phyloP scores from a whole-genome alignment of 2,797 vertebrate genomes.

The Anguilla marmorata region DNA sequence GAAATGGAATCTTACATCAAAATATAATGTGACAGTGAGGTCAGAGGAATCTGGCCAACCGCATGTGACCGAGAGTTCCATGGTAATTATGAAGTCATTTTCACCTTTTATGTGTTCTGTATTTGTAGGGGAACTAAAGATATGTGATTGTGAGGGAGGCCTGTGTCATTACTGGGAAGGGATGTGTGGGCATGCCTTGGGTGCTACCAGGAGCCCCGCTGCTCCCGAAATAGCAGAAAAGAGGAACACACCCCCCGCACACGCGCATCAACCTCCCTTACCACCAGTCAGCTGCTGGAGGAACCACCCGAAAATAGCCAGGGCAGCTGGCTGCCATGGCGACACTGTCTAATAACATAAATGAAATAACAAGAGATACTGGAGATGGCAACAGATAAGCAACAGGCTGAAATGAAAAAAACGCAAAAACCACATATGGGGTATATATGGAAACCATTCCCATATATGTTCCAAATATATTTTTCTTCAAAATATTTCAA shows the following conservation, averaged over 20 bases:
- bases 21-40: background rate
- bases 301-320: background rate
- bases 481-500: too few relatives aligned
- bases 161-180: background rate
- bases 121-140: background rate
- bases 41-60: background rate
- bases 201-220: background rate
- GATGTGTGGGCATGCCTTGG: background rate
- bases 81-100: constrained; percentile 1
- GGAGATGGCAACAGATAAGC: background rate
- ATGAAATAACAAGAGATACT: background rate
- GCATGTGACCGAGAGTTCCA: background rate
- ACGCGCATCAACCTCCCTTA: background rate
- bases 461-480: too few relatives aligned
- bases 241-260: background rate
- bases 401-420: background rate
- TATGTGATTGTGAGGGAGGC: background rate
- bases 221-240: background rate
- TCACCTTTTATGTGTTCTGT: background rate
- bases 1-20: background rate
- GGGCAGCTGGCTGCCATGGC: background rate
- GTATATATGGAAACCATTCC: background rate
- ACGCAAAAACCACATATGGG: background rate
- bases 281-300: background rate
- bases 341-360: background rate